Evolutionary conservation across 2,113 vertebrate genomes (phyloP), one percentile per base, ranked within the genome.

Genomic region (Poeciliopsis occidentalis): DNA sequence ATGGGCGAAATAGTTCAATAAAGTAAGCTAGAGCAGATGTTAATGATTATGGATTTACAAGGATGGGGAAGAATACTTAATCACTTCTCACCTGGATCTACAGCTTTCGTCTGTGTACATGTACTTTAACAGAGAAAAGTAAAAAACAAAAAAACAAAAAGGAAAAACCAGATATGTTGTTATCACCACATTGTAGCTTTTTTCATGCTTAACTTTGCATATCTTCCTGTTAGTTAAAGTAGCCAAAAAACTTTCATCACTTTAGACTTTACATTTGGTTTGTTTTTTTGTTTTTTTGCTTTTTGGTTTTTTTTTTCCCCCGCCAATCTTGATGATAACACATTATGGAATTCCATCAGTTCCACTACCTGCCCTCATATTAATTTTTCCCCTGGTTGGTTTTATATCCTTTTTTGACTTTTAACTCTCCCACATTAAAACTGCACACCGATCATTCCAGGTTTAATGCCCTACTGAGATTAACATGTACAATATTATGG

Each of bases 11-110:
- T 88, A 92, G 91, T 93, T 93, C 92, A 92, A 93, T 93, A 91
- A 89, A 90, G 90, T 94, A 92, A 90, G 92, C 91, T 80, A 76
- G 85, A 91, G 83, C 90, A 94, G 89, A 93, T 94, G 93, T 94
- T 94, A 94, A 94, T 94, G 93, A 94, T 94, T 94, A 94, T 94
- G 92, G 94, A 94, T 95, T 92, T 84, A 83, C 75, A 80, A 79
- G 91, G 71, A 87, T 92, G 91, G 92, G 65, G 72, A 63, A 44
- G 88, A 91, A 93, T 92, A 71, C 85, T 73, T 77, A 89, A 91
- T 87, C 66, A 29, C 77, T 73, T 79, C 73, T 87, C 74, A 87
- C 84, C 84, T 88, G 71, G 69, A 81, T 71, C 57, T 81, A 75
- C 80, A 78, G 81, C 79, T 79, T 57, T 57, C 84, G 32, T 90